A percentile compares a stretch with the other conserved stretches of the same genome.
phyloP scores from a whole-genome alignment of 2,888 invertebrate species.

The Drosophila macrospina region DNA sequence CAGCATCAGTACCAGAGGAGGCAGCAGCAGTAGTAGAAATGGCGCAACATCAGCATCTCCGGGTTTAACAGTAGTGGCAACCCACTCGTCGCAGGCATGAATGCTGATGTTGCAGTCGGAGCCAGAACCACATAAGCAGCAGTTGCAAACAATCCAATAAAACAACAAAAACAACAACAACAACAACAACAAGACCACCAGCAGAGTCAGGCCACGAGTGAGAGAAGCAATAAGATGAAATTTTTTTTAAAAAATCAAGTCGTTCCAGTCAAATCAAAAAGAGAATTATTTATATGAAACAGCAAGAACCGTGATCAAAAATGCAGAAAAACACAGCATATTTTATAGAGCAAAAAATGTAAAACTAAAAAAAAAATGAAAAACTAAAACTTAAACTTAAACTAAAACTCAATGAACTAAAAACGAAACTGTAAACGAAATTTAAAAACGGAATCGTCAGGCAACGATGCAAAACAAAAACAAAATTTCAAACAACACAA shows the following conservation, averaged over 20 bases:
- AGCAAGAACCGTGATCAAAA: constrained; percentile 79
- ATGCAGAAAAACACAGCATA: constrained; percentile 58
- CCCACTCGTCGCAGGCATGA: constrained; percentile 53
- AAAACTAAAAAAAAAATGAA: constrained; percentile 18
- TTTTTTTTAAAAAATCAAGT: constrained; percentile 69
- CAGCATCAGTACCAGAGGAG: constrained; percentile 24
- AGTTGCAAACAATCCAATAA: constrained; percentile 25
- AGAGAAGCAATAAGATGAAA: constrained; percentile 60
- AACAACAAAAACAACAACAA: constrained; percentile 23
- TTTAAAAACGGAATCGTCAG: constrained; percentile 64
- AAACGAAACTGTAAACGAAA: constrained; percentile 57
- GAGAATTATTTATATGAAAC: constrained; percentile 53
- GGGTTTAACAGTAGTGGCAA: constrained; percentile 20
- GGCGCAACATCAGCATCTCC: constrained; percentile 37
- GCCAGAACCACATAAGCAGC: constrained; percentile 13
- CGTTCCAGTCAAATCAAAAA: constrained; percentile 66
- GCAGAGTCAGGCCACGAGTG: constrained; percentile 51
- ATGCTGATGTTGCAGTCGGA: constrained; percentile 12
- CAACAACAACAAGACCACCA: constrained; percentile 47
- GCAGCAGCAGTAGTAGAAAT: constrained; percentile 12
- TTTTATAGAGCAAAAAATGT: constrained; percentile 69
- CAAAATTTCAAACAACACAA: constrained; percentile 14
- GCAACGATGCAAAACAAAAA: constrained; percentile 71
- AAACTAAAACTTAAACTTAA: constrained; percentile 24
- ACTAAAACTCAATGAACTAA: constrained; percentile 32